Evolutionary conservation across 30 jellyfish, hydroid and myxozoan species (phyloP).

Genomic region (Chrysaora quinquecirrha): DNA sequence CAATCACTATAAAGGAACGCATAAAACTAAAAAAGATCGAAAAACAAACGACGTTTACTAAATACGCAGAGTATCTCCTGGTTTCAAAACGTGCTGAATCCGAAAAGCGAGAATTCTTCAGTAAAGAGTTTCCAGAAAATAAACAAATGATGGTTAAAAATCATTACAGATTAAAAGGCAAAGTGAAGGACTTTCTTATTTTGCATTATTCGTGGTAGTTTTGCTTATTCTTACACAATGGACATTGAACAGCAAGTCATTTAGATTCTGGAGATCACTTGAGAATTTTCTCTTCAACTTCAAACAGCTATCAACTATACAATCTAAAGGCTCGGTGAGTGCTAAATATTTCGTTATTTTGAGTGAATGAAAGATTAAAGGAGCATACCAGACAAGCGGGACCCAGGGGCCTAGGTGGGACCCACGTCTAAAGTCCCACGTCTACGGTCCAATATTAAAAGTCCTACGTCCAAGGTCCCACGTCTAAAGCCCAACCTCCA

Average conservation of each 20-base stretch:
- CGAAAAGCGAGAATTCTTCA: slow-evolving; percentile 25
- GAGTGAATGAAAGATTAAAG: too few relatives aligned
- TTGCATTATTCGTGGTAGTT: slow-evolving; percentile 21
- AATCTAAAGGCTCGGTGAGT: slow-evolving; percentile 26
- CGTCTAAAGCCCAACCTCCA: too few relatives aligned
- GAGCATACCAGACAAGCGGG: too few relatives aligned
- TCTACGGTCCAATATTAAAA: too few relatives aligned
- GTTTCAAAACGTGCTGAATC: slow-evolving; percentile 42
- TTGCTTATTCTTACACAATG: slow-evolving; percentile 39
- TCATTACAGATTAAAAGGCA: slow-evolving; percentile 53
- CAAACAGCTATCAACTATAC: slow-evolving; percentile 23
- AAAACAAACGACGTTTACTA: slow-evolving; percentile 3
- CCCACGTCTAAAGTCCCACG: too few relatives aligned
- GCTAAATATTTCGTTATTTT: too few relatives aligned
- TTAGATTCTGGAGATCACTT: slow-evolving; percentile 15
- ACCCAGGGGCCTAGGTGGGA: too few relatives aligned
- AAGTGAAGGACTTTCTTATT: slow-evolving; percentile 29
- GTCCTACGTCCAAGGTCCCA: too few relatives aligned
- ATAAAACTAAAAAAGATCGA: neutral
- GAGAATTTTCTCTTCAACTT: slow-evolving; percentile 12
- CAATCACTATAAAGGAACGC: slow-evolving; percentile 55
- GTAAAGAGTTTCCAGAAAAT: slow-evolving; percentile 38
- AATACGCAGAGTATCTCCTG: slow-evolving; percentile 8
- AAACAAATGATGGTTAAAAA: slow-evolving; percentile 32
- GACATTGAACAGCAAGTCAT: slow-evolving; percentile 50